A percentile compares a stretch with the other conserved stretches of the same genome.
These are phyloP conservation scores for Telmatochromis brachygnathus DNA, from an alignment of 2,113 vertebrate species.

Conservation along the genomic window DNA sequence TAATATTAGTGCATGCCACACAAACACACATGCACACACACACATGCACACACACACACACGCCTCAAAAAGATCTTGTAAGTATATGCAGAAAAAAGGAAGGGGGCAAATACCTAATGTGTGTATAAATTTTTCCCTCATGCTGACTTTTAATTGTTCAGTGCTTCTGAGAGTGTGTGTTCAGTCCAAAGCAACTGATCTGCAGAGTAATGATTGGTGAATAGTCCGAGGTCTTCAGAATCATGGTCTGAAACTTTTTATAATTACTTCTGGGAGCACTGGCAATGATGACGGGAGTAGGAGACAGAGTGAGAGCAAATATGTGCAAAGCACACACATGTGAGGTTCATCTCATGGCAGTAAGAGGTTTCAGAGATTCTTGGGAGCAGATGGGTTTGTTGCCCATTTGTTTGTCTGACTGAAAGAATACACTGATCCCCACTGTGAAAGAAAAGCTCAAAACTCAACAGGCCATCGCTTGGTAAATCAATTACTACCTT, in stretches of 20 bases:
- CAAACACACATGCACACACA: accelerated
- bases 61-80: neutral
- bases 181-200: slow-evolving; percentile 54
- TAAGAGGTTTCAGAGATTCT: neutral
- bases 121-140: neutral
- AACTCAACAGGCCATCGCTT: neutral
- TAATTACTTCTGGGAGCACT: slow-evolving; percentile 52
- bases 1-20: neutral
- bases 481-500: neutral
- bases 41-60: neutral
- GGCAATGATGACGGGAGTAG: neutral
- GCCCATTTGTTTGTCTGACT: neutral
- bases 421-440: neutral
- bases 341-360: neutral
- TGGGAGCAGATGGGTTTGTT: neutral
- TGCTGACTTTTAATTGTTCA: slow-evolving; percentile 56
- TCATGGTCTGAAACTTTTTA: slow-evolving; percentile 42
- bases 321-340: neutral
- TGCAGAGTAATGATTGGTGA: slow-evolving; percentile 44
- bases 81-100: neutral
- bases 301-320: neutral
- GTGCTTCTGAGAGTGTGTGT: slow-evolving; percentile 56
- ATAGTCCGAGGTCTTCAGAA: slow-evolving; percentile 33
- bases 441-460: neutral
- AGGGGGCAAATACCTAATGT: neutral